phyloP scores from a whole-genome alignment of 1,140 invertebrate genomes.

The Cherax destructor region DNA sequence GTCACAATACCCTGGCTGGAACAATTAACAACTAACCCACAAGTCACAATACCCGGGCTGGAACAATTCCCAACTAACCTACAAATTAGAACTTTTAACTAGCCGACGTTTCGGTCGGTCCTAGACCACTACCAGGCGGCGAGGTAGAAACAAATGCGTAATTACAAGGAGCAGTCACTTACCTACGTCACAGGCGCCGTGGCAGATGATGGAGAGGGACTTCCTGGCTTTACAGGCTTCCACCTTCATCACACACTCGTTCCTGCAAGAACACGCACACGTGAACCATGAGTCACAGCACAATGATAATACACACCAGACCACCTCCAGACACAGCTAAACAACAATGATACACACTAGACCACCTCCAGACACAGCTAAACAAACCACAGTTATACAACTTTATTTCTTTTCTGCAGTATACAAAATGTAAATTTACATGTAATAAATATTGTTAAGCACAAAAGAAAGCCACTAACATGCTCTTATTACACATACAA shows the following conservation, averaged over 20 bases:
- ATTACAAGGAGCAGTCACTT: constrained; percentile 68
- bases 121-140: too few species aligned
- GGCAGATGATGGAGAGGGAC: constrained; percentile 83
- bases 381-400: not conserved
- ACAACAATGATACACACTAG: not conserved
- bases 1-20: not conserved
- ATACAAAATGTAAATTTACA: too few species aligned
- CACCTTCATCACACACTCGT: constrained; percentile 78
- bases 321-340: not conserved
- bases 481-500: too few species aligned
- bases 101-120: too few species aligned
- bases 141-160: too few species aligned
- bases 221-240: constrained; percentile 76
- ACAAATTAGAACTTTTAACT: not conserved
- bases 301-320: not conserved
- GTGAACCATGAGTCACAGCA: not conserved
- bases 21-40: not conserved
- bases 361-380: not conserved
- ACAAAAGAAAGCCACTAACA: not conserved
- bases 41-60: not conserved
- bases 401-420: not conserved
- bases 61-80: too few species aligned
- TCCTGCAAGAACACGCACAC: constrained; percentile 70
- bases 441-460: too few species aligned
- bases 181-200: constrained; percentile 87